Conservation (phyloP, 2,888 invertebrate species). For the Vannuccia rotundouncinata region DNA sequence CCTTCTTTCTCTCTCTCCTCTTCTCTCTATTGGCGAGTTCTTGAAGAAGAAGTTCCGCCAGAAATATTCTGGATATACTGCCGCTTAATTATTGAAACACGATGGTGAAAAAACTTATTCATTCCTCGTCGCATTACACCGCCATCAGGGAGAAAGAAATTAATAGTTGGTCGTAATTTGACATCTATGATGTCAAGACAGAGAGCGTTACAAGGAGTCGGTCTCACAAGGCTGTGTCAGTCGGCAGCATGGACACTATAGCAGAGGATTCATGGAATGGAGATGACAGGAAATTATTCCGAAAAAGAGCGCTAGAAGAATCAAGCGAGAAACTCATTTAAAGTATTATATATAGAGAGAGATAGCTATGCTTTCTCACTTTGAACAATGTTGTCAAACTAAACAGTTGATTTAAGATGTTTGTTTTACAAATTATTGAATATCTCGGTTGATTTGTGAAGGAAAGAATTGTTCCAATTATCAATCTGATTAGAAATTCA, state of each 20-base stretch:
- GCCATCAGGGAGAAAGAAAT: neutral
- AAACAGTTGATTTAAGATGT: neutral
- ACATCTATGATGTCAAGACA: neutral
- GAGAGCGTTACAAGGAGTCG: neutral
- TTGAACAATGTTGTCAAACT: neutral
- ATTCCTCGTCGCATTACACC: slow-evolving; percentile 29
- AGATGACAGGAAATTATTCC: neutral
- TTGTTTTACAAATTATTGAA: too few species aligned
- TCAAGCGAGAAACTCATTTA: neutral
- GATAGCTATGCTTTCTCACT: neutral
- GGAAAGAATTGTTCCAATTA: too few species aligned
- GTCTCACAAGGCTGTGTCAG: neutral
- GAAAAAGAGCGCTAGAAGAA: neutral
- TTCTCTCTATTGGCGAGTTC: neutral
- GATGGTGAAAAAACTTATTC: slow-evolving; percentile 29
- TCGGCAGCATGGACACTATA: neutral
- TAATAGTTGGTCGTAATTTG: slow-evolving; percentile 30
- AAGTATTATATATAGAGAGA: too few species aligned
- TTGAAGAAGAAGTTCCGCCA: too few species aligned
- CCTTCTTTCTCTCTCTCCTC: neutral
- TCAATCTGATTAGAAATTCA: too few species aligned
- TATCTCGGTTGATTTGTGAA: too few species aligned
- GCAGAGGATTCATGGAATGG: neutral
- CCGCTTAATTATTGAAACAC: slow-evolving; percentile 4
- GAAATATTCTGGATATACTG: too few species aligned